A percentile compares a stretch with the other conserved stretches of the same genome.
Conservation (phyloP, 2,888 invertebrate species). For the Dichetophora obliterata region DNA sequence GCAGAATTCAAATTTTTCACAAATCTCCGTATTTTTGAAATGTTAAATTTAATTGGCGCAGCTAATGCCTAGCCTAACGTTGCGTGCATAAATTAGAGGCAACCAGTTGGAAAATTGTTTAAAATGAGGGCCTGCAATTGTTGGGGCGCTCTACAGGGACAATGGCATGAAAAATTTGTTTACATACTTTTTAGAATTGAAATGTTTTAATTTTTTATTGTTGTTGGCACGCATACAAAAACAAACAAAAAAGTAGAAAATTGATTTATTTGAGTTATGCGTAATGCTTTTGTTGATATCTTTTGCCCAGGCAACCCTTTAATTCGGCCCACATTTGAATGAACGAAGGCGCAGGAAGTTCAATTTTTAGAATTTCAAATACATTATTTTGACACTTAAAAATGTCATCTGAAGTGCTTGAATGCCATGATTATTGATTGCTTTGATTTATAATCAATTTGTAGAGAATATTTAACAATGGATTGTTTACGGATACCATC, state of each 20-base stretch:
- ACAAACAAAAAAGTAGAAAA: not conserved
- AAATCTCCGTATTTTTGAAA: slow-evolving; percentile 42
- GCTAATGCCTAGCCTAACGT: slow-evolving; percentile 50
- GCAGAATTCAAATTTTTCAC: slow-evolving; percentile 66
- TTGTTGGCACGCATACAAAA: slow-evolving; percentile 1
- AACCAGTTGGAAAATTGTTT: slow-evolving; percentile 51
- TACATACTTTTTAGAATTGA: slow-evolving; percentile 27
- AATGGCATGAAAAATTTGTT: slow-evolving; percentile 43
- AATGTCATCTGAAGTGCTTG: slow-evolving; percentile 46
- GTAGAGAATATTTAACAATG: not conserved
- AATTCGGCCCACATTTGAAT: slow-evolving; percentile 22
- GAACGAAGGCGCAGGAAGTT: slow-evolving; percentile 1
- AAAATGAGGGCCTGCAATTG: not conserved
- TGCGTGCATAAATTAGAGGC: slow-evolving; percentile 48
- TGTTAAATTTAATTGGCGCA: slow-evolving; percentile 57
- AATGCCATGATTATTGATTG: slow-evolving; percentile 39
- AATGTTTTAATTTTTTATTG: slow-evolving; percentile 24
- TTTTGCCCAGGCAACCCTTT: slow-evolving; percentile 35
- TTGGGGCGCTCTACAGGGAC: not conserved
- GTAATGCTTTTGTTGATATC: slow-evolving; percentile 22
- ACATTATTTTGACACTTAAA: slow-evolving; percentile 38
- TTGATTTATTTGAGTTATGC: slow-evolving; percentile 31
- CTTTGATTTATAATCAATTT: slow-evolving; percentile 32
- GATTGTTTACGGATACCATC: not conserved
- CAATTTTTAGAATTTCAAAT: not conserved